Evolutionary conservation across 2,113 vertebrate genomes (phyloP).

Genomic region (Tiliqua scincoides): DNA sequence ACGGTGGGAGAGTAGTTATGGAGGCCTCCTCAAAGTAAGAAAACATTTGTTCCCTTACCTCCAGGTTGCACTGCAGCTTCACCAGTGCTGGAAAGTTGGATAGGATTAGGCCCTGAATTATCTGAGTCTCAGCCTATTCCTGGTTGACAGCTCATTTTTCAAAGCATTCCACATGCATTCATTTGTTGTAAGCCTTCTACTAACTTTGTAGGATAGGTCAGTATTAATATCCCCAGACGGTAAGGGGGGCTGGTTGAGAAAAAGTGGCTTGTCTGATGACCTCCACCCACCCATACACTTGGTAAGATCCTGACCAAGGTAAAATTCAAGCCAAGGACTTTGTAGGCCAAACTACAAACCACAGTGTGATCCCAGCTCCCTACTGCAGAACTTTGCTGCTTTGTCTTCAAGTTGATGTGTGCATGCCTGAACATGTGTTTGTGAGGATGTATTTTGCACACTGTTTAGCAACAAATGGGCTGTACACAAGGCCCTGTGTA

Average conservation of each 20-base stretch:
- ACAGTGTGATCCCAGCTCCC: neutral
- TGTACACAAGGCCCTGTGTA: neutral
- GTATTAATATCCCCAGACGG: neutral
- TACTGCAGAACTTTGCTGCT: neutral
- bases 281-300: neutral
- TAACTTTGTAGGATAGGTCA: neutral
- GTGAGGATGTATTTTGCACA: neutral
- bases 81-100: no score
- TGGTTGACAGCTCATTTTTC: no score
- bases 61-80: no score
- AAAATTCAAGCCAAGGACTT: neutral
- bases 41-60: no score
- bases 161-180: neutral
- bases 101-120: no score
- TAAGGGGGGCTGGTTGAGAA: neutral
- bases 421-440: neutral
- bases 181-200: neutral
- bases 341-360: neutral
- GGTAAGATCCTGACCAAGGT: neutral
- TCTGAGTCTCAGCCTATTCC: no score
- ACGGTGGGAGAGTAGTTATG: no score
- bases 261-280: neutral
- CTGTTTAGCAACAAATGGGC: neutral
- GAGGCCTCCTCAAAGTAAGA: no score
- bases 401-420: neutral